Evolutionary conservation across 2,113 vertebrate species (phyloP), one percentile per base, ranked within the genome.

Genomic region (Orientallactaga bullata): DNA sequence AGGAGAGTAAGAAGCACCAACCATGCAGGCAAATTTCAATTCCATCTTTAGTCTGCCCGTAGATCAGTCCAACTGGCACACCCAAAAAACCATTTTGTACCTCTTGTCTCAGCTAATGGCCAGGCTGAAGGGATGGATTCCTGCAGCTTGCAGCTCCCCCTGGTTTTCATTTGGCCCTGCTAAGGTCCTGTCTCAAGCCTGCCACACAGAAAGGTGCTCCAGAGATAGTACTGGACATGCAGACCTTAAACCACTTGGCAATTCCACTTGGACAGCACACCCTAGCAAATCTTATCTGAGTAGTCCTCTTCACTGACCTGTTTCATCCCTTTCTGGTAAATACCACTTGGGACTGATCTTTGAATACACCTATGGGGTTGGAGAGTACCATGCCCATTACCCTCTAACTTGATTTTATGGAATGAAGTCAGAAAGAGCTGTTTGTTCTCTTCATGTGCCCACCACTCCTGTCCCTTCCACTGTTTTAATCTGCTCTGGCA

Each of bases 401-500:
- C 4, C 18, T n/a, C 20, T 60, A n/a, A 68, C 21, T 51, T 71
- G 73, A 39, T 28, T 80, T 90, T 55, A 68, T 30, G 42, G 37
- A 71, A 5, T 61, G 28, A 83, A 80, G 66, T 79, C 63, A 83
- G 66, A 91, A 78, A 60, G 21, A 66, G 35, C 58, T 93, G 42
- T 93, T 81, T 85, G 39, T 42, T 74, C 32, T 78, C 16, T 91
- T 66, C 76, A 77, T 58, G 39, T 51, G 42, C 37, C 35, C 28
- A 37, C 18, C 21, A 28, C 28, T 68, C 35, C 18, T 12, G 6
- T 0, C 37, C 26, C 47, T 88, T 61, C n/a, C 5, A 85, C 83
- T 85, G 26, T 71, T 90, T 69, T 88, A 4, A 28, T 61, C 16
- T 51, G 51, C 66, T 73, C 23, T 88, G 74, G 58, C 24, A 96